These are phyloP conservation scores for Cancer borealis DNA, from an alignment of 2,888 invertebrate genomes.

Conservation along the genomic window DNA sequence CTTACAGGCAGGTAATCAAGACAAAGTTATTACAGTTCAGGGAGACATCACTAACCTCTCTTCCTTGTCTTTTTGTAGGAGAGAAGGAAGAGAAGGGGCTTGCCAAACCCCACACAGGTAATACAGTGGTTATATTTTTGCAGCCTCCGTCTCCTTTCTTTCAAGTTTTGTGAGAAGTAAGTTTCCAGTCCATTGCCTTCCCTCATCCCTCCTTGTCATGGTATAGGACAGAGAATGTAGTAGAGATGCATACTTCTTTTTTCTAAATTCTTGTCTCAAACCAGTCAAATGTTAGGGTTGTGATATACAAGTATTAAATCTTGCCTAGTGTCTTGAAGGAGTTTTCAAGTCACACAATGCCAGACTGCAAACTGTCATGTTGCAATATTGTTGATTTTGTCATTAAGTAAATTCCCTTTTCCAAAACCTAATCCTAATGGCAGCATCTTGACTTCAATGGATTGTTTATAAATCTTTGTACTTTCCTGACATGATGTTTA, in stretches of 20 bases:
- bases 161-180: no score
- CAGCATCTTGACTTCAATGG: constrained; percentile 8
- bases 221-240: not conserved
- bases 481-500: not conserved
- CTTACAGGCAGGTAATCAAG: not conserved
- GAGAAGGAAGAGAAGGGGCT: no score
- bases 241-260: not conserved
- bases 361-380: not conserved
- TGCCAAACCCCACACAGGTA: no score
- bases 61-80: no score
- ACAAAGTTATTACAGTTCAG: not conserved
- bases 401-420: not conserved
- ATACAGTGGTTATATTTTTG: no score
- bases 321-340: not conserved
- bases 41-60: no score
- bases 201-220: not conserved
- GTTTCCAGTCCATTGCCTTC: not conserved
- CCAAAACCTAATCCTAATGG: not conserved
- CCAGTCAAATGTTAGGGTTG: not conserved
- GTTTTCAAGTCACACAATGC: not conserved
- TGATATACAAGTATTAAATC: not conserved
- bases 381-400: not conserved
- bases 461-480: not conserved
- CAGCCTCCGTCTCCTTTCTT: no score
- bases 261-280: not conserved